Evolutionary conservation across 1,140 invertebrate species (phyloP), one percentile per base, ranked within the genome.

Genomic region (Triops longicaudatus): DNA sequence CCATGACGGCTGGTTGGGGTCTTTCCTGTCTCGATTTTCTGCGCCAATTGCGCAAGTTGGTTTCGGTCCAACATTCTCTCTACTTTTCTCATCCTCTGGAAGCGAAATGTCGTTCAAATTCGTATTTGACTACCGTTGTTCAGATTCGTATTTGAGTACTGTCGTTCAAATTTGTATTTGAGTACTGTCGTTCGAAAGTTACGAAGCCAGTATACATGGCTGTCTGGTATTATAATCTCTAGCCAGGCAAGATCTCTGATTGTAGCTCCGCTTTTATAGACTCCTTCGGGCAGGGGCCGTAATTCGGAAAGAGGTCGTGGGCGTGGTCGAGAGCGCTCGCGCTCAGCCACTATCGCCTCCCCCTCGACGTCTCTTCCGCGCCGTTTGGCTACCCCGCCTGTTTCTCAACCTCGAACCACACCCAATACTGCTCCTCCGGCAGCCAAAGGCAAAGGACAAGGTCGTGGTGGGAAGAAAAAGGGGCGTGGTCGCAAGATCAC

Each of bases 231-330:
- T 37, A 37, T 63, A 11, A 63, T n/a, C 14, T 14, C 11, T n/a
- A 63, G 50, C 14, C 14, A 17, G 14, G 50, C 50, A 63, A 63
- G 50, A 6, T 63, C 50, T 63, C 50, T 63, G 50, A 63, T 63
- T 63, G 17, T 63, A 63, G 50, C 50, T n/a, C 6, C 50, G 6
- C 22, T 63, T 22, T 63, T 63, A n/a, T 63, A 63, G 50, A 63
- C 50, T 0, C 50, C 50, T 17, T 63, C 50, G 50, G 50, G 17
- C 50, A 63, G 50, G 50, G 50, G 50, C 9, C 50, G 50, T 22
- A 63, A 63, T 63, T 63, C 50, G 50, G 50, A 63, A 63, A 17
- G 50, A 63, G 50, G 50, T 63, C 50, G 50, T 63, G 50, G 50
- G n/a, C 50, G 50, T 63, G 50, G 50, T 17, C 50, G 50, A 63